A percentile compares a stretch with the other conserved stretches of the same genome.
These are phyloP conservation scores for Callithrix jacchus DNA, from an alignment of 2,113 vertebrate species.

Conservation along the genomic window DNA sequence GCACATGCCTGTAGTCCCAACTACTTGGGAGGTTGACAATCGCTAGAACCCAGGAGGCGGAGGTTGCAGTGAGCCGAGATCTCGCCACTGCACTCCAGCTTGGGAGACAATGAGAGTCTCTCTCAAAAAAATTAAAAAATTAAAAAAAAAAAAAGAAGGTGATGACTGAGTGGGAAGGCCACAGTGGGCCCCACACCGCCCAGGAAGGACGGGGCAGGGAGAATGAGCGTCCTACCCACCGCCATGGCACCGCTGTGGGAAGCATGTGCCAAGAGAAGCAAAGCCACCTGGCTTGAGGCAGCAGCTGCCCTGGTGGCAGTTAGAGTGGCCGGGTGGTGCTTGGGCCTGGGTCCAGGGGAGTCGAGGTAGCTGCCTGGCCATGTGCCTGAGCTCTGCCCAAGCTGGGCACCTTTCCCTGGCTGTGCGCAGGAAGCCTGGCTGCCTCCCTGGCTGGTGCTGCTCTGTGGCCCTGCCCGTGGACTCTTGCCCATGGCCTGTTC, in stretches of 20 bases:
- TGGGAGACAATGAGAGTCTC: no score
- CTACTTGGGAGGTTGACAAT: no score
- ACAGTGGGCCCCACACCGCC: background rate
- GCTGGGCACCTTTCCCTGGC: background rate
- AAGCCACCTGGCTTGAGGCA: background rate
- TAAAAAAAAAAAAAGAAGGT: background rate
- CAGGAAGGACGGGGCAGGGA: background rate
- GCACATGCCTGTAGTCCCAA: no score
- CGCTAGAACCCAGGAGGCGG: no score
- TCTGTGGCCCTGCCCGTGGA: background rate
- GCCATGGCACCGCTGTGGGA: accelerated
- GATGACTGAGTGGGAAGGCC: background rate
- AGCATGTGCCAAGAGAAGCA: background rate
- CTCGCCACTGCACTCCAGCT: no score
- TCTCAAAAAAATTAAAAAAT: no score
- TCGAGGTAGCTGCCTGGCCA: background rate
- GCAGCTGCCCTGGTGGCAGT: background rate
- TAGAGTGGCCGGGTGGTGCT: background rate
- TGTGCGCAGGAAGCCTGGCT: background rate
- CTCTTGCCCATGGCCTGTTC: background rate
- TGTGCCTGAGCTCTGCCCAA: background rate
- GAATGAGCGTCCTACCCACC: accelerated
- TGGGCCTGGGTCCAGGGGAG: background rate
- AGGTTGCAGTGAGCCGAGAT: no score
- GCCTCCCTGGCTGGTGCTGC: background rate